These are phyloP conservation scores for Hecatera dysodea DNA, from an alignment of 2,888 invertebrate genomes.

Conservation along the genomic window DNA sequence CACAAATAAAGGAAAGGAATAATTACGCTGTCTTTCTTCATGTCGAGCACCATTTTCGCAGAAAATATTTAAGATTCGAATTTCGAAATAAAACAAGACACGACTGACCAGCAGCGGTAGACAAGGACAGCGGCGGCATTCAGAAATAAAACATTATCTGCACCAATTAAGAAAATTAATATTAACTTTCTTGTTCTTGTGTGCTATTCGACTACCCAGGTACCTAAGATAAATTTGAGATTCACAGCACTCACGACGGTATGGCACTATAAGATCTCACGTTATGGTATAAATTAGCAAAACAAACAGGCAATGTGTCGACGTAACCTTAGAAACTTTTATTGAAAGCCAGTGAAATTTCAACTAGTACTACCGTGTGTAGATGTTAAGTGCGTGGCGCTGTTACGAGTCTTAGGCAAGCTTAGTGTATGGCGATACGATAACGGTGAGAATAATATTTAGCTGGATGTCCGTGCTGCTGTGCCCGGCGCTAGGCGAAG, in stretches of 20 bases:
- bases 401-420: slow-evolving; percentile 22
- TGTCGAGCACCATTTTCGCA: not conserved
- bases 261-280: not conserved
- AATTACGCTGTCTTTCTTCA: not conserved
- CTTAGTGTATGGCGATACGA: slow-evolving; percentile 37
- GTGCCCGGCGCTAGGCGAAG: slow-evolving; percentile 47
- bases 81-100: slow-evolving; percentile 1
- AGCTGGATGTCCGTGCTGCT: slow-evolving; percentile 37
- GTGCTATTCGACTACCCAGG: not conserved
- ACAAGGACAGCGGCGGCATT: not conserved
- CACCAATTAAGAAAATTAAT: slow-evolving; percentile 3
- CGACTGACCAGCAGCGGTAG: not conserved
- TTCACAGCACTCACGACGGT: not conserved
- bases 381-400: slow-evolving; percentile 3
- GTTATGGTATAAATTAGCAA: slow-evolving; percentile 2
- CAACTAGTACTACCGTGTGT: slow-evolving; percentile 1
- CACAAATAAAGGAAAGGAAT: not conserved
- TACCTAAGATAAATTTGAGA: slow-evolving; percentile 7
- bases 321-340: not conserved
- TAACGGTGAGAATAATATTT: slow-evolving; percentile 40
- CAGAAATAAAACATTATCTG: not conserved
- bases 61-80: not conserved
- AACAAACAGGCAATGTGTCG: slow-evolving; percentile 7
- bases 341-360: slow-evolving; percentile 6
- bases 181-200: slow-evolving; percentile 7